These are phyloP conservation scores for Pseudoips prasinana DNA, from an alignment of 2,888 invertebrate genomes.

Conservation along the genomic window DNA sequence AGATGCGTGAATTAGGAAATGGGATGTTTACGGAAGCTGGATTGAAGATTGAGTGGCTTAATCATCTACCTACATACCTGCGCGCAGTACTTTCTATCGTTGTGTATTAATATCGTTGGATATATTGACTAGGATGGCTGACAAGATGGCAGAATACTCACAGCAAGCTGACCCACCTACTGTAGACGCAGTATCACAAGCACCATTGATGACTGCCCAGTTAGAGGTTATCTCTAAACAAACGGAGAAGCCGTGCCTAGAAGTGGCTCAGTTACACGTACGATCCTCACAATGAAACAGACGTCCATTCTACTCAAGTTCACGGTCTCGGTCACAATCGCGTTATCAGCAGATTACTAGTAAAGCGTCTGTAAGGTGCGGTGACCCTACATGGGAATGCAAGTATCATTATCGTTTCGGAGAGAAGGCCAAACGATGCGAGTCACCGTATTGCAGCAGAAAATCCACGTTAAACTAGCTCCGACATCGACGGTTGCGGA, in stretches of 20 bases:
- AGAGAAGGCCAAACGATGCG: constrained; percentile 4
- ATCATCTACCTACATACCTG: background rate
- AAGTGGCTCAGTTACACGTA: background rate
- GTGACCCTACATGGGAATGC: constrained; percentile 2
- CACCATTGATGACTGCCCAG: background rate
- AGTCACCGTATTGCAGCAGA: constrained; percentile 2
- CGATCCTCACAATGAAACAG: background rate
- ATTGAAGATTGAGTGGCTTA: background rate
- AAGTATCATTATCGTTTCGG: constrained; percentile 1
- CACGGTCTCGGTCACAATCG: background rate
- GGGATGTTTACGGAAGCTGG: background rate
- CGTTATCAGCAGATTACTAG: background rate
- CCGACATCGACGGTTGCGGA: constrained; percentile 17
- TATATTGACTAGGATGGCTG: background rate
- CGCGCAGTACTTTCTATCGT: background rate
- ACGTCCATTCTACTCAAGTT: background rate
- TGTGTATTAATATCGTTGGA: background rate
- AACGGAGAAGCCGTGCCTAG: constrained; percentile 1
- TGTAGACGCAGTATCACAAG: background rate
- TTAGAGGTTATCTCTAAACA: background rate
- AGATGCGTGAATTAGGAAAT: background rate
- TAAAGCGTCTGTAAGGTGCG: background rate
- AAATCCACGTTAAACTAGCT: constrained; percentile 3
- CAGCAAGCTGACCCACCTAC: background rate
- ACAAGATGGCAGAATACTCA: background rate